Evolutionary conservation across 2,888 invertebrate genomes (phyloP).

Genomic region (Macaria liturata): DNA sequence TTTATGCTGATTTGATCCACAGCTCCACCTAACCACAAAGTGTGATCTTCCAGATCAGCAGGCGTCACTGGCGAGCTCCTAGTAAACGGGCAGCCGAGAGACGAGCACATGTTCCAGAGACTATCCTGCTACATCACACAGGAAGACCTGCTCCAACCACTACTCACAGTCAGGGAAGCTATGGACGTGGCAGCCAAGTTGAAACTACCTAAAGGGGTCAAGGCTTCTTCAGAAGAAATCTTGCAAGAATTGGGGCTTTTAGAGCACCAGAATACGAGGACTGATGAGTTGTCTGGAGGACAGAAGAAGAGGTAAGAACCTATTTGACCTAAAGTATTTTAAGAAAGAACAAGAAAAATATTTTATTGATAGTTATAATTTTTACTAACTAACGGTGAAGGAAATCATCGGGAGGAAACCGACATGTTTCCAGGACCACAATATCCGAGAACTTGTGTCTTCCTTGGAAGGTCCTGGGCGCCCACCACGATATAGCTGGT

Average conservation of each 20-base stretch:
- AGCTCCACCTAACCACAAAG: no score
- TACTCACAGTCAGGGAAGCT: slow-evolving; percentile 88
- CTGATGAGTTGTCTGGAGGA: slow-evolving; percentile 88
- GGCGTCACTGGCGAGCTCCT: slow-evolving; percentile 87
- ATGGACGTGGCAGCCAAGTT: slow-evolving; percentile 91
- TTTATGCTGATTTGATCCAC: no score
- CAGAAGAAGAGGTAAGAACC: slow-evolving; percentile 86
- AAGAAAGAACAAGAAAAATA: no score
- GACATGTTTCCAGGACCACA: no score
- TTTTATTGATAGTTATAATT: no score
- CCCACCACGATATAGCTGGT: no score
- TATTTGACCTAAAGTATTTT: no score
- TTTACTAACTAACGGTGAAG: no score
- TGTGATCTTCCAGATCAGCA: slow-evolving; percentile 72
- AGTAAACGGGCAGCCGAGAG: slow-evolving; percentile 85
- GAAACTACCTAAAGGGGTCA: slow-evolving; percentile 84
- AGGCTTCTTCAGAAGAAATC: slow-evolving; percentile 77
- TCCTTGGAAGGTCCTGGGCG: no score
- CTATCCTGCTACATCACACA: slow-evolving; percentile 93
- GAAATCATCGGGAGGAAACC: no score
- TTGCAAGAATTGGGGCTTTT: slow-evolving; percentile 85
- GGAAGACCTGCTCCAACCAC: slow-evolving; percentile 88
- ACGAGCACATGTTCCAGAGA: slow-evolving; percentile 86
- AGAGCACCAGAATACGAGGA: slow-evolving; percentile 85
- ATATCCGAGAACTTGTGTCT: no score